A percentile compares a stretch with the other conserved stretches of the same genome.
Conservation (phyloP, 2,797 vertebrate genomes). For the Liasis olivaceus region DNA sequence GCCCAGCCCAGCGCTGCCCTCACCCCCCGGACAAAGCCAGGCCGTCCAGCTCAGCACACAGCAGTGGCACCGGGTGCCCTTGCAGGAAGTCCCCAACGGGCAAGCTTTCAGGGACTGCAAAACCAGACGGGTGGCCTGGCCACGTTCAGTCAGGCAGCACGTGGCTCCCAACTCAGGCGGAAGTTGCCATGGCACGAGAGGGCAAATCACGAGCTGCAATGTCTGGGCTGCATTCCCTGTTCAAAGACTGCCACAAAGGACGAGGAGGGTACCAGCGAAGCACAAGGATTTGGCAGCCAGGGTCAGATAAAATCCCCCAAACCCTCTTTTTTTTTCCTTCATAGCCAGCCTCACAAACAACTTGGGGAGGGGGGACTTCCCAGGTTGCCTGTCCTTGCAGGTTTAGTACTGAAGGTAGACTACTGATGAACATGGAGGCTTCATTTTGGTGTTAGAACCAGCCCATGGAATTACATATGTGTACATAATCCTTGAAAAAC, state of each 20-base stretch:
- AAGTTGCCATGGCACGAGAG: neutral
- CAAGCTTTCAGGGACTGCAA: neutral
- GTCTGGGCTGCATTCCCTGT: too few species aligned
- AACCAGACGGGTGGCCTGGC: neutral
- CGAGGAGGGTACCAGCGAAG: too few species aligned
- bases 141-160: neutral
- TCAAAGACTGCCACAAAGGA: too few species aligned
- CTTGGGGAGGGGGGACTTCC: neutral
- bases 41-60: accelerated
- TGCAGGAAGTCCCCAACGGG: too few species aligned
- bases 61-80: neutral
- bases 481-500: neutral
- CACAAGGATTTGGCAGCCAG: neutral
- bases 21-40: neutral
- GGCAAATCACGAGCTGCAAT: too few species aligned
- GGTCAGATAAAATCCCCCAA: neutral
- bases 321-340: neutral
- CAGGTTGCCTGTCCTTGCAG: neutral
- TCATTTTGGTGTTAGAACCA: too few species aligned
- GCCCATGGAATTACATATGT: neutral
- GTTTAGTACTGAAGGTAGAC: neutral
- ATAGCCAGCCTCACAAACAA: neutral
- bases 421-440: neutral
- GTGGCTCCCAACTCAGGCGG: too few species aligned
- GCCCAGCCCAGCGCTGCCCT: neutral